These are phyloP conservation scores for Leptinotarsa haldemani DNA, from an alignment of 2,888 invertebrate species.

Conservation along the genomic window DNA sequence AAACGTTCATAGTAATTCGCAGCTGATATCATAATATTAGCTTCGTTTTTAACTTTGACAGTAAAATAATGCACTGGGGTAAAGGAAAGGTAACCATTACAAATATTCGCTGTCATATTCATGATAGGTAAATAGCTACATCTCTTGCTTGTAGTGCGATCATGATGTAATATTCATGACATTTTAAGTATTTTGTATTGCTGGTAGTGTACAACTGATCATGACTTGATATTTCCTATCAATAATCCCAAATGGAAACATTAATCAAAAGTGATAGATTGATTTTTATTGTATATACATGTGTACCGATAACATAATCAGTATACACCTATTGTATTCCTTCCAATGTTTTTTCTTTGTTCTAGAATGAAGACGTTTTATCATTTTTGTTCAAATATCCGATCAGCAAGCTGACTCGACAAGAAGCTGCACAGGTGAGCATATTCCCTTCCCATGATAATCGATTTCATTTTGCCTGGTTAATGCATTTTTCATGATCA, in stretches of 20 bases:
- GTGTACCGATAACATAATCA: background rate
- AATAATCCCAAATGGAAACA: background rate
- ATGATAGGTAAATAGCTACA: no score
- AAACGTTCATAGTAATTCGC: no score
- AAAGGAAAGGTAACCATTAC: no score
- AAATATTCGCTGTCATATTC: no score
- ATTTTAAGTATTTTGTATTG: background rate
- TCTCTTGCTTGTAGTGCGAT: background rate
- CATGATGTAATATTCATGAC: background rate
- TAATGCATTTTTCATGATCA: no score
- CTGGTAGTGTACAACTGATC: background rate
- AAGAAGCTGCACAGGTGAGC: conserved; percentile 55
- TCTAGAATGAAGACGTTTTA: conserved; percentile 54
- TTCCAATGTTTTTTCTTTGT: conserved; percentile 13
- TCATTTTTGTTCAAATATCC: conserved; percentile 56
- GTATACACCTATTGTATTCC: background rate
- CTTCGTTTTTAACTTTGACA: no score
- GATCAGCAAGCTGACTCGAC: conserved; percentile 53
- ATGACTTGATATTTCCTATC: background rate
- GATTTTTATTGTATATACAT: background rate
- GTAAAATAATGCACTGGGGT: no score
- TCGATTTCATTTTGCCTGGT: no score
- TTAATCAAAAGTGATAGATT: background rate
- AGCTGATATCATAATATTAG: no score
- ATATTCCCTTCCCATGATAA: background rate